Base-by-base conservation (phyloP, 2,113 vertebrate genomes). In the Chaetops frenatus region DNA sequence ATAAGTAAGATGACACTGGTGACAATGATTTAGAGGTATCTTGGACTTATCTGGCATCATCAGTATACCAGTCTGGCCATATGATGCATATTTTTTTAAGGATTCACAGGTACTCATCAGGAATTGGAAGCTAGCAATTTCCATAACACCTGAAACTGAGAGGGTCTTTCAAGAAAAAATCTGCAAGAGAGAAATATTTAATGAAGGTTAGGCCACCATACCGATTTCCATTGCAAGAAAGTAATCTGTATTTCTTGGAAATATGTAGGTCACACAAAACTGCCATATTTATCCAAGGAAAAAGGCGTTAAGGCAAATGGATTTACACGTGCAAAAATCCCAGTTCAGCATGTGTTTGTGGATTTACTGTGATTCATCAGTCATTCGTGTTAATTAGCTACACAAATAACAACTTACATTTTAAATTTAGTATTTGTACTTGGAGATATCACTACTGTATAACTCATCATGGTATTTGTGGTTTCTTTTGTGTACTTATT, bases 311-410 rank as follows among this genome's bases (percentile, higher is more conserved):
- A 54, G 60, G 50, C 47, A 80, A 88, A 81, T 20, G 58, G 77
- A 72, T 88, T 86, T 94, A 83, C 36, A 86, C 56, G 67, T 60
- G 74, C 50, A 93, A 95, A 96, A 95, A 91, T 90, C 50, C 65
- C 58, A 90, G 78, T 90, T 90, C 35, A 62, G 50, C 67, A 85
- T 61, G 60, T 92, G 90, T 82, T 85, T 91, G 74, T 91, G 84
- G 78, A 94, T 79, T 88, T 91, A 92, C 70, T 88, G 58, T 89
- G 89, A 95, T 89, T 94, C 89, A 95, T 74, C 73, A 94, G 70
- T 57, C 54, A 54, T 94, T 91, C 79, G 83, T 86, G 79, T 85
- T 93, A 93, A 92, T 65, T 95, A 1, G 33, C 50, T 94, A 54
- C 27, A 90, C 74, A 96, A 94, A 91, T 86, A 91, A 94, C 64